Evolutionary conservation across 2,113 vertebrate species (phyloP).

Genomic region (Uropsilus gracilis): DNA sequence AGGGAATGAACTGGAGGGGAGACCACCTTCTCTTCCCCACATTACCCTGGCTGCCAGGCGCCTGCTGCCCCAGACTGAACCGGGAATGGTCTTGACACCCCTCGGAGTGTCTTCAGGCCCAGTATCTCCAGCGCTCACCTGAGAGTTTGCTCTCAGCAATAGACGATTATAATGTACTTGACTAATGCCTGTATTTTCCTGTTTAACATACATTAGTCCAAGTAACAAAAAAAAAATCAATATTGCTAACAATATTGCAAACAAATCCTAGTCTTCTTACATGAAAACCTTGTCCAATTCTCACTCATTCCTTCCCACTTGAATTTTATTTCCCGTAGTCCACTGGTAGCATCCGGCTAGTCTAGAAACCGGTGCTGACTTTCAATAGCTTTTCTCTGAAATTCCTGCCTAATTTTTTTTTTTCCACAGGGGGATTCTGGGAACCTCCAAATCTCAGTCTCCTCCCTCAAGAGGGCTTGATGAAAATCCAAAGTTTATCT

Average conservation of each 20-base stretch:
- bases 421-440: accelerated
- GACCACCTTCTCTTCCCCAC: background rate
- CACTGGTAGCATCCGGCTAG: background rate
- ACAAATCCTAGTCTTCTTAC: conserved; percentile 65
- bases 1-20: background rate
- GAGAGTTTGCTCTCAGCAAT: conserved; percentile 48
- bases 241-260: conserved; percentile 78
- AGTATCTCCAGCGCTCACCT: background rate
- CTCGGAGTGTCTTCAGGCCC: background rate
- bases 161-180: conserved; percentile 74
- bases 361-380: background rate
- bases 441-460: background rate
- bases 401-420: background rate
- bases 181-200: conserved; percentile 73
- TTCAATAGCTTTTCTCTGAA: background rate
- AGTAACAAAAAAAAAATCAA: conserved; percentile 80
- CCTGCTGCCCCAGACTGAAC: background rate
- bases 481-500: background rate
- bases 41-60: accelerated
- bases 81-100: background rate
- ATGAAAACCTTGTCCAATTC: conserved; percentile 49
- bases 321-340: conserved; percentile 18
- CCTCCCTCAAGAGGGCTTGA: background rate
- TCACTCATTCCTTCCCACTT: background rate
- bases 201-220: conserved; percentile 80